These are phyloP conservation scores for Cheirogaleus major DNA, from an alignment of 2,797 vertebrate genomes.

Conservation along the genomic window DNA sequence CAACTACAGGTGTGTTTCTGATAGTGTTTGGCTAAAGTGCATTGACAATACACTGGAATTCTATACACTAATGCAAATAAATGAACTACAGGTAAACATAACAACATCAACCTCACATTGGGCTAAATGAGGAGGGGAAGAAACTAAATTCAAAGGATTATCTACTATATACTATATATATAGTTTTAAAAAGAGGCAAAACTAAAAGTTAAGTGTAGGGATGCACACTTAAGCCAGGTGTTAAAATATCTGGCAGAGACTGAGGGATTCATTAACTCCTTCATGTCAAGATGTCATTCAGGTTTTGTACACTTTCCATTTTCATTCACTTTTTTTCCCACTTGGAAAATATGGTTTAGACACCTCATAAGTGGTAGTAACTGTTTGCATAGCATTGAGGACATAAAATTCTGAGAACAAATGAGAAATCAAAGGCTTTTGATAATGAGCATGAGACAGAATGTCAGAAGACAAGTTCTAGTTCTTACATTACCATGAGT, in stretches of 20 bases:
- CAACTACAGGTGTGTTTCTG: neutral
- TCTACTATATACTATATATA: neutral
- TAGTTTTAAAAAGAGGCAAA: neutral
- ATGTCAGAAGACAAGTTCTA: neutral
- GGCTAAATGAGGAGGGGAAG: neutral
- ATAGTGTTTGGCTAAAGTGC: neutral
- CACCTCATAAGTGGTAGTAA: neutral
- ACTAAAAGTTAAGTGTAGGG: neutral
- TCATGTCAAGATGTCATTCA: neutral
- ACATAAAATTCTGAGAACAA: neutral
- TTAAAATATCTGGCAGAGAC: neutral
- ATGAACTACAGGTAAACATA: neutral
- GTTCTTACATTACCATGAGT: neutral
- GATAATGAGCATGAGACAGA: neutral
- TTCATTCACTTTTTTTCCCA: neutral
- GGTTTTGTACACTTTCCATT: neutral
- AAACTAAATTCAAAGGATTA: constrained; percentile 30
- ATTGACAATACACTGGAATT: neutral
- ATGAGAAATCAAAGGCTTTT: constrained; percentile 20
- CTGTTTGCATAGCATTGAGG: neutral
- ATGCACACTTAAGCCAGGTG: neutral
- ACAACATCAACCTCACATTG: neutral
- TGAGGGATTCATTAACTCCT: neutral
- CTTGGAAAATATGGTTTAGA: constrained; percentile 12
- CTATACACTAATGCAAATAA: neutral